Evolutionary conservation across 2,113 vertebrate genomes (phyloP), one percentile per base, ranked within the genome.

Genomic region (Myotis davidii): DNA sequence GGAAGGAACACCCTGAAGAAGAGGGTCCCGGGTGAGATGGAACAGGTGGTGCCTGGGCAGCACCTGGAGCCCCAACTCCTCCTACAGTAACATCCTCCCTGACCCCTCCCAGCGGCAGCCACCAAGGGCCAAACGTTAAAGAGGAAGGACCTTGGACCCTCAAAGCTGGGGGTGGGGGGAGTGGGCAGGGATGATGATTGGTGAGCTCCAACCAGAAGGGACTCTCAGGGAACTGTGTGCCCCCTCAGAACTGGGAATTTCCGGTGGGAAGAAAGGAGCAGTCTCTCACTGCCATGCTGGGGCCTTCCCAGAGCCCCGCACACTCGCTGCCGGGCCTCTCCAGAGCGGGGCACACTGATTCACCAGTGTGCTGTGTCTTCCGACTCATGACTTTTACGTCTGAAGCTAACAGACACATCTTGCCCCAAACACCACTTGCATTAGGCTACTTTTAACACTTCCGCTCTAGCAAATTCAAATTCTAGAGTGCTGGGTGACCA

Each of bases 71-170:
- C 61, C 32, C 0, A 2, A 10, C 45, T 23, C 45, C 16, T 34
- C 25, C 56, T 23, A 4, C 1, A 9, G 25, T 32, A 7, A n/a
- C 2, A 4, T 9, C 37, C 16, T 29, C 82, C 2, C 8, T 2
- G 9, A 45, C 54, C 52, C 23, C 45, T 5, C 10, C 17, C 59
- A 21, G 42, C 48, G 17, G 45, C 34, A 39, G 45, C 27, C 59
- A 11, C 59, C 59, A 61, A 27, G 4, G 17, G 32, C 29, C 81
- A 82, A 78, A 45, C 29, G 10, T 94, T 29, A 61, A 73, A 90
- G 39, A 9, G 32, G 11, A 61, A 13, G 13, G 11, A 61, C 27
- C 34, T 23, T 32, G 45, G 23, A 67, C 2, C 42, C 42, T 39
- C 34, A 61, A 69, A 73, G 32, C 20, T 32, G 23, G 39, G 23